A percentile compares a stretch with the other conserved stretches of the same genome.
Evolutionary conservation across 1,140 invertebrate genomes (phyloP).

Genomic region (Lordiphosa mommai): DNA sequence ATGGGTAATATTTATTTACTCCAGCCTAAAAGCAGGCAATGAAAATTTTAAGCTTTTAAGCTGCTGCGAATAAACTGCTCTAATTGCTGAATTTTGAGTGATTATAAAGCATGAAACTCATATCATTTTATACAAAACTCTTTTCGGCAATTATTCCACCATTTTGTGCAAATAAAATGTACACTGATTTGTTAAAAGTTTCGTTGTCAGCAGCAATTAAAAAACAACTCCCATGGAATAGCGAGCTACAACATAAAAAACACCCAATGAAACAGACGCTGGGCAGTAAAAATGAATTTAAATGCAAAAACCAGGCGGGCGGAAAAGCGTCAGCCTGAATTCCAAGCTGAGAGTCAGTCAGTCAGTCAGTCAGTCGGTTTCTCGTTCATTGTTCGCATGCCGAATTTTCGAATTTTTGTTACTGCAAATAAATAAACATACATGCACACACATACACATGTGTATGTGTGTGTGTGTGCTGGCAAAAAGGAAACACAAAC

Average conservation of each 20-base stretch:
- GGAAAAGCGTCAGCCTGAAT: slow-evolving; percentile 37
- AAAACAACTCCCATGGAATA: slow-evolving; percentile 47
- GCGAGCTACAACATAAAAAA: slow-evolving; percentile 22
- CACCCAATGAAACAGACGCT: slow-evolving; percentile 25
- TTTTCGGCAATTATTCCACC: too few species aligned
- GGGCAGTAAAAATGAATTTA: slow-evolving; percentile 54
- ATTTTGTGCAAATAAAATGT: too few species aligned
- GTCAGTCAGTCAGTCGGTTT: slow-evolving; percentile 39
- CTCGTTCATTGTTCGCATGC: slow-evolving; percentile 62
- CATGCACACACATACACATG: slow-evolving; percentile 12
- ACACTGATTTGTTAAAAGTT: slow-evolving; percentile 65
- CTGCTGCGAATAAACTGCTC: too few species aligned
- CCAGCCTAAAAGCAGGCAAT: slow-evolving; percentile 9
- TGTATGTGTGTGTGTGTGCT: slow-evolving; percentile 17
- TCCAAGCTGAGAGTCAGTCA: slow-evolving; percentile 40
- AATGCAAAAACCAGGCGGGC: slow-evolving; percentile 54
- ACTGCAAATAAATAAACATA: slow-evolving; percentile 70
- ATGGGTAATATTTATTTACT: background rate
- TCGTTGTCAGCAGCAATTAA: slow-evolving; percentile 74
- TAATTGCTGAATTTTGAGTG: too few species aligned
- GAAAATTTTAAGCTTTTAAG: background rate
- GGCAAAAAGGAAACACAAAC: slow-evolving; percentile 52
- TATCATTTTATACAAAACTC: too few species aligned
- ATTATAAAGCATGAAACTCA: too few species aligned
- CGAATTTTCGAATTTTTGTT: slow-evolving; percentile 49